A percentile compares a stretch with the other conserved stretches of the same genome.
These are phyloP conservation scores for Myripristis jacobus DNA, from an alignment of 2,797 vertebrate species.

Conservation along the genomic window DNA sequence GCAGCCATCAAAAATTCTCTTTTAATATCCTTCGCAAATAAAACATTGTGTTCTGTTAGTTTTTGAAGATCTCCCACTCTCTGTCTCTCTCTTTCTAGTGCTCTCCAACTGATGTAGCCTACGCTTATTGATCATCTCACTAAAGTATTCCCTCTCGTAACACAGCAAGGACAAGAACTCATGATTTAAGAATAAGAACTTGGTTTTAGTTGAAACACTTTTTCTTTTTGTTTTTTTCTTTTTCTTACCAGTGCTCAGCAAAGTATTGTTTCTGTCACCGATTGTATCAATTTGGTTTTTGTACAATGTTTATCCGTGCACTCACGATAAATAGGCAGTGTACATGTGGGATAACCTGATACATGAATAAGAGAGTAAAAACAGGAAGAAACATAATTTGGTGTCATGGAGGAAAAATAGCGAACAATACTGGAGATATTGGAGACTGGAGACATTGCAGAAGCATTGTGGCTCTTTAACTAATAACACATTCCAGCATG, in stretches of 20 bases:
- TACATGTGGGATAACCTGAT: conserved; percentile 5
- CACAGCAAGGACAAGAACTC: conserved; percentile 70
- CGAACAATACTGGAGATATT: not conserved
- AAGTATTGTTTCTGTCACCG: conserved; percentile 19
- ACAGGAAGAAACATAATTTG: not conserved
- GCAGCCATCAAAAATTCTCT: conserved; percentile 73
- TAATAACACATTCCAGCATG: too few species aligned
- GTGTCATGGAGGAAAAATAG: not conserved
- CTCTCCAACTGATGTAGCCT: conserved; percentile 60
- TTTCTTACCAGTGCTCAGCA: conserved; percentile 34
- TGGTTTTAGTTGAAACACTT: conserved; percentile 51
- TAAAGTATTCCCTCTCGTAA: conserved; percentile 69
- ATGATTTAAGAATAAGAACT: conserved; percentile 73
- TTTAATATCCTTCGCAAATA: conserved; percentile 79
- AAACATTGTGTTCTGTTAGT: conserved; percentile 76
- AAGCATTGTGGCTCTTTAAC: too few species aligned
- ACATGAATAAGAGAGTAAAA: not conserved
- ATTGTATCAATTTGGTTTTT: conserved; percentile 31
- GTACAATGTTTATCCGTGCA: conserved; percentile 11
- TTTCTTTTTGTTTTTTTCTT: conserved; percentile 30
- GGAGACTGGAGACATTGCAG: too few species aligned
- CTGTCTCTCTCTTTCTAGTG: conserved; percentile 54
- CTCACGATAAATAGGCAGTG: conserved; percentile 14
- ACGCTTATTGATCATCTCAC: conserved; percentile 77
- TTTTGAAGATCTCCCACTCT: conserved; percentile 70